Percentiles rank a stretch among this genome's conserved stretches.
phyloP scores from a whole-genome alignment of 37 sponge, comb jelly and placozoan genomes.

The Bolinopsis microptera region DNA sequence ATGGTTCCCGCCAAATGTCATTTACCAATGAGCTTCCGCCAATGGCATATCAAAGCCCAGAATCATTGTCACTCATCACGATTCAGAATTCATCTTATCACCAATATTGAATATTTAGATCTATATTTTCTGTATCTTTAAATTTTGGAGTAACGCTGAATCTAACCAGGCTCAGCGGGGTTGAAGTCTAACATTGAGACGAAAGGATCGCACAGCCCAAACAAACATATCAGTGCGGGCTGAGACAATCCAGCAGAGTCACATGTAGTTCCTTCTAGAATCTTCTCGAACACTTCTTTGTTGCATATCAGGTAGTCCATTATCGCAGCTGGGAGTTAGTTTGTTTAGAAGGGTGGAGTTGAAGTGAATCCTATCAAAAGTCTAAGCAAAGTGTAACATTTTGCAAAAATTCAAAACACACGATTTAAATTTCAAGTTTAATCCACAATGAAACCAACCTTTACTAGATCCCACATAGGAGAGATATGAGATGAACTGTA shows the following conservation, averaged over 20 bases:
- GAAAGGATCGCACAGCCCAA: constrained; percentile 57
- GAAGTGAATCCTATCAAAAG: no score
- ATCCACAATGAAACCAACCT: constrained; percentile 22
- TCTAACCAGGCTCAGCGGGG: background rate
- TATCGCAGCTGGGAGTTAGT: background rate
- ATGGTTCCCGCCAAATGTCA: no score
- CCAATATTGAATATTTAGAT: no score
- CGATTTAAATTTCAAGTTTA: no score
- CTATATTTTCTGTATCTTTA: no score
- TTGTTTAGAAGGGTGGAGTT: background rate
- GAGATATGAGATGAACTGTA: constrained; percentile 37
- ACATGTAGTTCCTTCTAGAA: background rate
- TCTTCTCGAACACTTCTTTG: constrained; percentile 18
- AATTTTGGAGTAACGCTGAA: no score
- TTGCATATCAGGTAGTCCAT: constrained; percentile 52
- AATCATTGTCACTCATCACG: no score
- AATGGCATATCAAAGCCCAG: no score
- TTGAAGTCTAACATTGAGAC: constrained; percentile 35
- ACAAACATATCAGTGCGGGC: constrained; percentile 9
- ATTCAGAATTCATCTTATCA: no score
- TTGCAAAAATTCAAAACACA: no score
- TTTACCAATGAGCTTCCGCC: no score
- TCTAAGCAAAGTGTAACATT: no score
- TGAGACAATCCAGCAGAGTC: background rate
- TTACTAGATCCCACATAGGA: constrained; percentile 39